Evolutionary conservation across 2,888 invertebrate genomes (phyloP), one percentile per base, ranked within the genome.

Genomic region (Magallana nippona): DNA sequence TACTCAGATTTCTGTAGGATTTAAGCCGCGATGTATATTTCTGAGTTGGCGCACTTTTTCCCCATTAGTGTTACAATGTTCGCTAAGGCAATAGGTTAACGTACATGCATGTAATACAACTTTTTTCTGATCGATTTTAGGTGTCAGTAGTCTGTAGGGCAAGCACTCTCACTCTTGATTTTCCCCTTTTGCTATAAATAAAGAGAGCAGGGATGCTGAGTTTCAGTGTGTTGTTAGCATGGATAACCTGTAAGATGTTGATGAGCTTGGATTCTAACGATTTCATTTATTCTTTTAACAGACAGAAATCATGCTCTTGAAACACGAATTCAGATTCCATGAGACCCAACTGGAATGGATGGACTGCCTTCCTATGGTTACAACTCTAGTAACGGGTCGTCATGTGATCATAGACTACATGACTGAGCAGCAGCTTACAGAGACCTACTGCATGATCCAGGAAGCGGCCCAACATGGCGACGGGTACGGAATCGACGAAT

Each of bases 401-500:
- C 57, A 77, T 13, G 89, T 90, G 1, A 86, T 88, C n/a, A 86
- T 90, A 56, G 88, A 88, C 83, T 78, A 79, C 81, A 87, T 89
- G 86, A 87, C 88, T 10, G 90, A 89, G 3, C 80, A 82, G 1
- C 90, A 91, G 85, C 63, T 90, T 10, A 82, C 87, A 5, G 86
- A 87, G 58, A 87, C 90, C 60, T 90, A 85, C 78, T 78, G 58
- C 32, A 87, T 90, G 84, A 88, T 90, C 13, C 83, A 88, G 55
- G 85, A 86, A 27, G 90, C 90, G 2, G 88, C 89, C 1, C 55
- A 84, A 57, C 81, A 86, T 81, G 87, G 89, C 32, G 87, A 88
- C n/a, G 90, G 90, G 0, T 90, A 87, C 81, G 89, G 89, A 11
- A 84, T 88, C 1, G 89, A 90, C 78, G 90, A 90, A 79, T 90